These are phyloP conservation scores for Aphidius colemani DNA, from an alignment of 2,888 invertebrate species.

Conservation along the genomic window DNA sequence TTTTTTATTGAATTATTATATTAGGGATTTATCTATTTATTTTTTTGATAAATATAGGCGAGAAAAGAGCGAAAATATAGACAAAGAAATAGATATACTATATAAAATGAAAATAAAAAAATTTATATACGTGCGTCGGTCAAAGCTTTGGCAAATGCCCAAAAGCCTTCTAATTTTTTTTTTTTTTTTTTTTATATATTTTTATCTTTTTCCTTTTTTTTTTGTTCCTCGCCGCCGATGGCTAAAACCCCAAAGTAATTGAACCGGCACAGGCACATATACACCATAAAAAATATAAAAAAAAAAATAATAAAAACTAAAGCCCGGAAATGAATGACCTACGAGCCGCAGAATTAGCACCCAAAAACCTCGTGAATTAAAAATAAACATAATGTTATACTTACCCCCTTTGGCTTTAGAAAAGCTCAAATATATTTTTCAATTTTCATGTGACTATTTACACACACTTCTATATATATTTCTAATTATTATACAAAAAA, in stretches of 20 bases:
- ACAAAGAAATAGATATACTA: conserved; percentile 10
- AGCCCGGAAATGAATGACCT: conserved; percentile 39
- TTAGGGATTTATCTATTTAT: no score
- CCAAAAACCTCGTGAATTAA: conserved; percentile 17
- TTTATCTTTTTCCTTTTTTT: conserved; percentile 23
- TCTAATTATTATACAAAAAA: no score
- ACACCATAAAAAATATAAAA: conserved; percentile 29
- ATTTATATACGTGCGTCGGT: conserved; percentile 20
- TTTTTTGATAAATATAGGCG: background rate
- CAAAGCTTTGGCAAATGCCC: conserved; percentile 34
- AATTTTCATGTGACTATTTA: no score
- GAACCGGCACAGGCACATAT: conserved; percentile 34
- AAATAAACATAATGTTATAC: background rate
- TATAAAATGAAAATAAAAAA: conserved; percentile 32
- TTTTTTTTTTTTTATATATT: conserved; percentile 28
- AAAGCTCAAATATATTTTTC: no score
- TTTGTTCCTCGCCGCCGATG: conserved; percentile 19
- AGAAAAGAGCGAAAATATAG: background rate
- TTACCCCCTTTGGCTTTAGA: no score
- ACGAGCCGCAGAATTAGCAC: conserved; percentile 33
- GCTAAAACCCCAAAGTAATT: conserved; percentile 28
- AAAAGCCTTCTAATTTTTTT: conserved; percentile 27
- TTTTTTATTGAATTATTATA: no score
- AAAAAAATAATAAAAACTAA: conserved; percentile 22
- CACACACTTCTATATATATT: no score